These are phyloP conservation scores for Linnaemya vulpina DNA, from an alignment of 2,888 invertebrate genomes.

Conservation along the genomic window DNA sequence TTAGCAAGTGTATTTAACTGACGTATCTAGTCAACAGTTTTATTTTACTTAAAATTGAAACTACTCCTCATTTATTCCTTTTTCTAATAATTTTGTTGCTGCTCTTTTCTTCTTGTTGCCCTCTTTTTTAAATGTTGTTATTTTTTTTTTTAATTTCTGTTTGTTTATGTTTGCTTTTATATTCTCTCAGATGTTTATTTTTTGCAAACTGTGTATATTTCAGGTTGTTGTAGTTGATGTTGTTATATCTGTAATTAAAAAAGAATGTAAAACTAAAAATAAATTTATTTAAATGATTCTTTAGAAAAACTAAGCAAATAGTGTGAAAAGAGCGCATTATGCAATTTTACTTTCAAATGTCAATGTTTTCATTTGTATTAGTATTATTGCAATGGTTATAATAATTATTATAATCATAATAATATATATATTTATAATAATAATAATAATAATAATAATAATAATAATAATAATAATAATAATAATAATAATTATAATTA, in stretches of 20 bases:
- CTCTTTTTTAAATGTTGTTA: slow-evolving; percentile 39
- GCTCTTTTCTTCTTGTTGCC: slow-evolving; percentile 22
- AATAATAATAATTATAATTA: no score
- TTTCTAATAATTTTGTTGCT: slow-evolving; percentile 11
- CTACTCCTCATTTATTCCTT: slow-evolving; percentile 16
- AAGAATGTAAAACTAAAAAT: slow-evolving; percentile 50
- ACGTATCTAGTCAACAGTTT: slow-evolving; percentile 17
- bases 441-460: no score
- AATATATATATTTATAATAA: no score
- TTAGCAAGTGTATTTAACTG: slow-evolving; percentile 16
- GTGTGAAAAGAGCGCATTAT: slow-evolving; percentile 42
- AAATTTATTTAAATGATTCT: slow-evolving; percentile 42
- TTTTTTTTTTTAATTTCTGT: slow-evolving; percentile 44
- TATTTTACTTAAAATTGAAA: slow-evolving; percentile 30
- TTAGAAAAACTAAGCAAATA: slow-evolving; percentile 41
- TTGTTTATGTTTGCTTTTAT: slow-evolving; percentile 64
- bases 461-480: no score
- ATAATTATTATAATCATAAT: no score
- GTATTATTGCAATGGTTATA: background rate
- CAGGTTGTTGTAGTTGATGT: slow-evolving; percentile 32
- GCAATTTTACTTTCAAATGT: slow-evolving; percentile 71
- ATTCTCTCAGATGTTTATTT: slow-evolving; percentile 32
- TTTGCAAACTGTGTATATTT: slow-evolving; percentile 38
- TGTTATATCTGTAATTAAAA: slow-evolving; percentile 65
- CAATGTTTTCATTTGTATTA: slow-evolving; percentile 56